Evolutionary conservation across 1,140 invertebrate genomes (phyloP).

Genomic region (Lutraria rhynchaena): DNA sequence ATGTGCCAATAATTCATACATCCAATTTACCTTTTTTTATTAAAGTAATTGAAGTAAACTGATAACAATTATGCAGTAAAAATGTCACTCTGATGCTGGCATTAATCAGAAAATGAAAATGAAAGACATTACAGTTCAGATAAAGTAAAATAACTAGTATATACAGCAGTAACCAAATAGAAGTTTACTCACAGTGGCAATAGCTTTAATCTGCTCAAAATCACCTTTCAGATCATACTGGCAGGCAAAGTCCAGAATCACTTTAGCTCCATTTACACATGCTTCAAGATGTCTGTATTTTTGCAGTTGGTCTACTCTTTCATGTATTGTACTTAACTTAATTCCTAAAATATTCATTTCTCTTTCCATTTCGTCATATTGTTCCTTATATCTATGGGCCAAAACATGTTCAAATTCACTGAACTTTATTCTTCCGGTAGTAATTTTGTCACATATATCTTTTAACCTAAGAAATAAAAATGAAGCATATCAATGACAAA

Average conservation of each 20-base stretch:
- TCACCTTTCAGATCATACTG: constrained; percentile 8
- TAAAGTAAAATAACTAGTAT: not conserved
- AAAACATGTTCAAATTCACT: constrained; percentile 19
- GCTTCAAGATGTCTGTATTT: constrained; percentile 20
- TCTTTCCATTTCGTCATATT: constrained; percentile 12
- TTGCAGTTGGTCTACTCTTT: constrained; percentile 25
- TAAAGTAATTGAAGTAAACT: not conserved
- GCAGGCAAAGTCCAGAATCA: constrained; percentile 9
- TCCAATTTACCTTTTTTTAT: not conserved
- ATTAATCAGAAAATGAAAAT: not conserved
- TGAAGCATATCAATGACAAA: not conserved
- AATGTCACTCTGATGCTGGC: not conserved
- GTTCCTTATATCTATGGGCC: not conserved
- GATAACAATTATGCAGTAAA: not conserved
- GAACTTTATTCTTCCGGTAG: constrained; percentile 12
- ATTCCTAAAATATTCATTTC: constrained; percentile 11
- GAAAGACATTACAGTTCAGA: not conserved
- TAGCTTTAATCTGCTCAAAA: constrained; percentile 20
- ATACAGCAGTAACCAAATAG: not conserved
- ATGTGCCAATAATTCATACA: not conserved
- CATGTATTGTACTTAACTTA: not conserved
- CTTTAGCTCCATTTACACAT: constrained; percentile 28
- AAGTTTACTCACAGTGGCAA: constrained; percentile 23
- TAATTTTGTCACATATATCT: constrained; percentile 1
- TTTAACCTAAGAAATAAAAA: constrained; percentile 9